Base-by-base conservation (phyloP, 2,797 vertebrate genomes). In the Zenarchopterus dispar region DNA sequence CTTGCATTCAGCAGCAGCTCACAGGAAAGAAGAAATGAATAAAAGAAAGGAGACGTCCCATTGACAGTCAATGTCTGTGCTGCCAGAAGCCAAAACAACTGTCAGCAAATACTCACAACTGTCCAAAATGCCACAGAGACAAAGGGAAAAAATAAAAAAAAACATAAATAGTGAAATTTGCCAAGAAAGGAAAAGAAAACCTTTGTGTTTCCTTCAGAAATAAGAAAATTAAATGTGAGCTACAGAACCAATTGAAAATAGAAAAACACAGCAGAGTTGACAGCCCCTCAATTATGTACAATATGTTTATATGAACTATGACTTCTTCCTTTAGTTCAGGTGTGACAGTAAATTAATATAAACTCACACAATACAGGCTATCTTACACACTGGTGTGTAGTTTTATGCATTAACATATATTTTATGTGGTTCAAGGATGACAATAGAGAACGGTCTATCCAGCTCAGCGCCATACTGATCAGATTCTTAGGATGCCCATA, bases 41-140 rank as follows among this genome's bases (percentile, higher is more conserved):
- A 92, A 92, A 93, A 91, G 87, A 92, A 92, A 91, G 86, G 88
- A 92, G 91, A 91, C 87, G 82, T 92, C 88, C 89, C 80, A 86
- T 90, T 91, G 92, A 91, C 92, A 91, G 89, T 89, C 89, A 80
- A 87, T 87, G 90, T 92, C 91, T 90, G 81, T 45, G 60, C 89
- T 77, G 85, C 88, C 87, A 88, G 84, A 77, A 89, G 88, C 87
- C 83, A 80, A 91, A 92, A 91, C 90, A 88, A 90, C 89, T 91
- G 88, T 91, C 88, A 89, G 88, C 89, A 85, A 89, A 88, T 91
- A 87, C 81, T 75, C 55, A 67, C 70, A 85, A 91, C 89, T 91
- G 91, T 92, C 90, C 90, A 90, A 89, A 84, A 88, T 85, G 85
- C 88, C 84, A 87, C 83, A 39, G 48, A 84, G 73, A 87, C 74